A percentile compares a stretch with the other conserved stretches of the same genome.
phyloP scores from a whole-genome alignment of 1,140 invertebrate species.

The Achroia grisella region DNA sequence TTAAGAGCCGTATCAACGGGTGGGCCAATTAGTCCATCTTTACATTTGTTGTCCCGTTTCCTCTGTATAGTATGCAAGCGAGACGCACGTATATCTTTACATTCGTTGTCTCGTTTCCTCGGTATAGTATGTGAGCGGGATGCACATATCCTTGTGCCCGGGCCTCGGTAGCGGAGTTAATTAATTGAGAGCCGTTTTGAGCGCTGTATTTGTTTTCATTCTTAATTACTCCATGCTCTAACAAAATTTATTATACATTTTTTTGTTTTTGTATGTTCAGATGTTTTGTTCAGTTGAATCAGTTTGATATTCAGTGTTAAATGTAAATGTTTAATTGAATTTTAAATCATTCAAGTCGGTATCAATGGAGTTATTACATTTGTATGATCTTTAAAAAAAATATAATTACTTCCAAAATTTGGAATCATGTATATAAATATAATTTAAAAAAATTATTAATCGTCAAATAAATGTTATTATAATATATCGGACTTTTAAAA shows the following conservation, averaged over 20 bases:
- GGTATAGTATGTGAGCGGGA: constrained; percentile 14
- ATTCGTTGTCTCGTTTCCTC: constrained; percentile 15
- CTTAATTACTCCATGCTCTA: constrained; percentile 5
- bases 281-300: background rate
- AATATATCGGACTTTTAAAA: too few relatives aligned
- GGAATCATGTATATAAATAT: too few relatives aligned
- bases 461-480: too few relatives aligned
- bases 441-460: too few relatives aligned
- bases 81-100: constrained; percentile 18
- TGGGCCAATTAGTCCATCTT: constrained; percentile 37
- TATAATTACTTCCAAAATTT: too few relatives aligned
- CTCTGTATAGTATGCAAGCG: constrained; percentile 5
- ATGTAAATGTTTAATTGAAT: too few relatives aligned
- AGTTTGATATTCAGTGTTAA: too few relatives aligned
- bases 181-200: constrained; percentile 33
- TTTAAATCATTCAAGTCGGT: too few relatives aligned
- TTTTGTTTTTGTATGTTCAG: constrained; percentile 7
- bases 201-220: constrained; percentile 33
- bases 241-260: constrained; percentile 5
- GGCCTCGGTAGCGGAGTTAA: constrained; percentile 33
- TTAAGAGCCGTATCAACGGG: constrained; percentile 24
- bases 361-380: too few relatives aligned
- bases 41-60: constrained; percentile 17
- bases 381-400: too few relatives aligned
- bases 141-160: constrained; percentile 8